Evolutionary conservation across 2,888 invertebrate species (phyloP), one percentile per base, ranked within the genome.

Genomic region (Philereme transversata): DNA sequence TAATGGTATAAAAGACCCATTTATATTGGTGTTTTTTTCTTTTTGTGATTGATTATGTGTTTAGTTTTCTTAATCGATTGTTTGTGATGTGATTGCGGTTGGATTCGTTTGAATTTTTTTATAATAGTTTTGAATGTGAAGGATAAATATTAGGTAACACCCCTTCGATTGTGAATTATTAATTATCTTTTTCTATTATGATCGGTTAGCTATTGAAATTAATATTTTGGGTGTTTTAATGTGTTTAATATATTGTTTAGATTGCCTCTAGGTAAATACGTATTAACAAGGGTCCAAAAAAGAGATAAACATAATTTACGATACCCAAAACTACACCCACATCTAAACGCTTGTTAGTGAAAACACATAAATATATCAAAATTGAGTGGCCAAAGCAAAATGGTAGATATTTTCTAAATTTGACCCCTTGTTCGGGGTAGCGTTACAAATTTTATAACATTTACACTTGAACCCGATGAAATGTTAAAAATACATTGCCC

Each of bases 401-500:
- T 81, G 66, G 70, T 64, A 68, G 65, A 74, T 68, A 76, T 79
- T 84, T 79, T 81, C 70, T 72, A 84, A 87, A 83, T 78, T 85
- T 88, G 89, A 87, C 88, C 91, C 90, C 84, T 86, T 76, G 83
- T 83, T 76, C 76, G 68, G 69, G 76, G 70, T 67, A 65, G 79
- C 84, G 88, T 79, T 83, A 85, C 90, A 59, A 90, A 91, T 90
- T 87, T 82, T 83, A 83, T 85, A 76, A 80, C 87, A 81, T 85
- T 89, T 77, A 86, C 86, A 86, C 88, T 88, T 85, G 85, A 82
- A 84, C 79, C 76, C 79, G 75, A 81, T 77, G 76, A 79, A 85
- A 86, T 84, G 79, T 86, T 82, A 85, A 87, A 87, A 90, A 81
- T 90, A 89, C 86, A 92, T 92, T 85, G 86, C 81, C 87, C 91